phyloP scores from a whole-genome alignment of 2,797 vertebrate genomes.

The Buceros bicornis region DNA sequence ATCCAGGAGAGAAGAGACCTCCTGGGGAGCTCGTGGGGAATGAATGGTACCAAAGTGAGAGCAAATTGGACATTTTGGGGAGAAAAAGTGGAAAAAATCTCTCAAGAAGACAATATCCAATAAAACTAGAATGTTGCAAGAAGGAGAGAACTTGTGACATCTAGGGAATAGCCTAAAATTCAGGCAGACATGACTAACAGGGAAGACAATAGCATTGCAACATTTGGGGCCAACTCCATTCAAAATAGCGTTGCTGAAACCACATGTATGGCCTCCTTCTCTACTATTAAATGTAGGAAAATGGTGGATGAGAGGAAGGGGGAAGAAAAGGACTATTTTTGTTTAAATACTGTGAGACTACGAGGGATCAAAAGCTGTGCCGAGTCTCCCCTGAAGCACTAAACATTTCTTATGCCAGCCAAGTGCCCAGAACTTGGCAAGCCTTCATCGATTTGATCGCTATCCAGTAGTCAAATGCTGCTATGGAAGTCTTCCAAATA shows the following conservation, averaged over 20 bases:
- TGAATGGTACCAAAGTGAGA: rapidly evolving
- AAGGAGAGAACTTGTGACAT: neutral
- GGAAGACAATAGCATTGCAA: neutral
- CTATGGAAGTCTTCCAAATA: slow-evolving; percentile 39
- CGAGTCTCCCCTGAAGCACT: slow-evolving; percentile 18
- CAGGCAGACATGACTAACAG: rapidly evolving
- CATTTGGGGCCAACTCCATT: neutral
- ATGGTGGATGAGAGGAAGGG: neutral
- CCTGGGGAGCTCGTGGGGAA: rapidly evolving
- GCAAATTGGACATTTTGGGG: neutral
- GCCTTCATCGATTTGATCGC: neutral
- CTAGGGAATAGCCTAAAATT: neutral
- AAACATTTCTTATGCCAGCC: neutral
- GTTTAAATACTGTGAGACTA: neutral
- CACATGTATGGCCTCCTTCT: neutral
- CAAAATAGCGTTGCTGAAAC: neutral
- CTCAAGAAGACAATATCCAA: neutral
- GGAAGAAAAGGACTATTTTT: slow-evolving; percentile 5
- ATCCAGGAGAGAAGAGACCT: neutral
- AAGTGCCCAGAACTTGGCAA: slow-evolving; percentile 60
- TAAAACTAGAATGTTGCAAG: neutral
- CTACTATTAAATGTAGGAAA: neutral
- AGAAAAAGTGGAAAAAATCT: neutral
- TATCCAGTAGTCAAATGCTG: slow-evolving; percentile 61
- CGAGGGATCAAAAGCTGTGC: slow-evolving; percentile 22